Evolutionary conservation across 2,113 vertebrate species (phyloP), one percentile per base, ranked within the genome.

Genomic region (Prolemur simus): DNA sequence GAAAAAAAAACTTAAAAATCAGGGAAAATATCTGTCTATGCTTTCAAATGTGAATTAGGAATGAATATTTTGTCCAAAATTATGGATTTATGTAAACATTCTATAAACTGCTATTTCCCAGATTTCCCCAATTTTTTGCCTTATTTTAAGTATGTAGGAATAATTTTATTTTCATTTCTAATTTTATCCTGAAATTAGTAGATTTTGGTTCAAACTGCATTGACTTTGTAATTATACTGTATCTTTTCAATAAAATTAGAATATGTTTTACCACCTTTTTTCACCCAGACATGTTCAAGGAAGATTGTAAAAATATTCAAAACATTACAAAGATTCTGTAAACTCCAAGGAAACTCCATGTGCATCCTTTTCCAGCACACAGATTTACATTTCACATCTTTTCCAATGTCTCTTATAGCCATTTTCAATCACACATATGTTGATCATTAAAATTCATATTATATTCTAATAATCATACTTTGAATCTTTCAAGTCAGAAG

Each of bases 161-260:
- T 47, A 39, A 77, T 47, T 92, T 89, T 42, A 73, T 82, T 84
- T 89, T 3, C 0, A 71, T 85, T 92, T 64, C 15, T 58, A 95
- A 76, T 89, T 96, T 76, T 45, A 82, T 7, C 17, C 6, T 82
- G 37, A 82, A 74, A 54, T 85, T 39, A 29, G 18, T 54, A n/a
- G 10, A 69, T 14, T 81, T 86, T 73, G 5, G 8, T 69, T 91
- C 29, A 69, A 87, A 17, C 23, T 74, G 1, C 34, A 54, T 37
- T 85, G 60, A 87, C 3, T 91, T 74, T 78, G 25, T 85, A 18
- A 85, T 60, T 84, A 64, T 47, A 77, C 4, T 69, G 39, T 49
- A 63, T 58, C 10, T 89, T 97, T 93, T 92, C 32, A 77, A 39
- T 63, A 80, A 89, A 96, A 84, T 23, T 84, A 5, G 1, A 91